Evolutionary conservation across 2,888 invertebrate species (phyloP).

Genomic region (Eupithecia subfuscata): DNA sequence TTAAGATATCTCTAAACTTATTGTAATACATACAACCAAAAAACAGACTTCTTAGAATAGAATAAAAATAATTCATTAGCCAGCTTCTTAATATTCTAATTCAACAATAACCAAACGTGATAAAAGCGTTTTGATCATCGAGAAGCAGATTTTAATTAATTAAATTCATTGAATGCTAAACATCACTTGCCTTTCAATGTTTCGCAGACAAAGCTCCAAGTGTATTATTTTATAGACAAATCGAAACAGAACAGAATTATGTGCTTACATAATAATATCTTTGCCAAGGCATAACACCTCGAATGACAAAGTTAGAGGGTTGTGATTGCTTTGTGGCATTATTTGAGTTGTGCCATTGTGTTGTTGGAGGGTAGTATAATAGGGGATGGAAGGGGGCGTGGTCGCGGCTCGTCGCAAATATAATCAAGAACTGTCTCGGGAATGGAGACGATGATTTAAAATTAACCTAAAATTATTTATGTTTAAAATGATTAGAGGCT

Average conservation of each 20-base stretch:
- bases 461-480: neutral
- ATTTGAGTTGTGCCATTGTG: slow-evolving; percentile 56
- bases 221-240: slow-evolving; percentile 83
- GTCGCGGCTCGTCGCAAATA: slow-evolving; percentile 80
- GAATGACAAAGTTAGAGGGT: slow-evolving; percentile 38
- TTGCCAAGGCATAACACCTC: slow-evolving; percentile 32
- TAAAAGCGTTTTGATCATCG: slow-evolving; percentile 58
- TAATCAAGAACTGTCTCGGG: slow-evolving; percentile 72
- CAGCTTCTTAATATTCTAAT: slow-evolving; percentile 8
- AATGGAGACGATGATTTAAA: slow-evolving; percentile 48
- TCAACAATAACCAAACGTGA: slow-evolving; percentile 19
- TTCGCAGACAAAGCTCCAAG: slow-evolving; percentile 80
- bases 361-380: slow-evolving; percentile 65
- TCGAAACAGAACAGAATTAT: slow-evolving; percentile 65
- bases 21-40: neutral
- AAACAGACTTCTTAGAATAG: neutral
- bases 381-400: slow-evolving; percentile 81
- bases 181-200: slow-evolving; percentile 79
- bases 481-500: no score
- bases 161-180: slow-evolving; percentile 78
- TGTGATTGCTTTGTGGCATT: slow-evolving; percentile 43
- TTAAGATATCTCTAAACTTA: neutral
- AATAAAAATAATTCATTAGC: neutral
- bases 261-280: slow-evolving; percentile 59
- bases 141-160: slow-evolving; percentile 77